Conservation (phyloP, 2,888 invertebrate genomes). For the Cheilosia urbana region DNA sequence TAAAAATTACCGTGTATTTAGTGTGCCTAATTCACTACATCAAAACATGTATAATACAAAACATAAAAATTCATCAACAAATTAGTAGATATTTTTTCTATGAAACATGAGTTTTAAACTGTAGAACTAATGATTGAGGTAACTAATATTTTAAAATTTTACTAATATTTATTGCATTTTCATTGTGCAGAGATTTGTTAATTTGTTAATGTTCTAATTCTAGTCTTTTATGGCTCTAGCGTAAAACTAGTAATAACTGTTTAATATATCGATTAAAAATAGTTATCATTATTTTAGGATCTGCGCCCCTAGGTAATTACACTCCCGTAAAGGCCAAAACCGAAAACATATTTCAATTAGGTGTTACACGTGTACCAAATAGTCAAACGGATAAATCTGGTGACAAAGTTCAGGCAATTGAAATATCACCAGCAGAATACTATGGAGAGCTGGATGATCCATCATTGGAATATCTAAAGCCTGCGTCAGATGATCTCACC, state of each 20-base stretch:
- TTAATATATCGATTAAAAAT: slow-evolving; percentile 18
- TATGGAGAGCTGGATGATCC: slow-evolving; percentile 41
- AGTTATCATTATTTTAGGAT: slow-evolving; percentile 79
- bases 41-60: slow-evolving; percentile 61
- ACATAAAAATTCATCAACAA: slow-evolving; percentile 63
- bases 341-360: slow-evolving; percentile 90
- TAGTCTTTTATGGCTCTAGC: not conserved
- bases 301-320: slow-evolving; percentile 91
- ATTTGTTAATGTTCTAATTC: not conserved
- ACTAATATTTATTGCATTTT: slow-evolving; percentile 62
- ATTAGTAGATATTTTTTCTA: slow-evolving; percentile 66
- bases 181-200: slow-evolving; percentile 55
- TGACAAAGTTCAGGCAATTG: slow-evolving; percentile 28
- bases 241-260: not conserved
- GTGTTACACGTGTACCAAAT: slow-evolving; percentile 88
- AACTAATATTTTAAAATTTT: slow-evolving; percentile 60
- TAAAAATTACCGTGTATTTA: slow-evolving; percentile 57
- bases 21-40: slow-evolving; percentile 64
- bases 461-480: slow-evolving; percentile 79
- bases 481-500: slow-evolving; percentile 82
- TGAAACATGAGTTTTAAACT: slow-evolving; percentile 59
- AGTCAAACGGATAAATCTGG: slow-evolving; percentile 40
- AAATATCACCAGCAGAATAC: slow-evolving; percentile 24
- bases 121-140: slow-evolving; percentile 69
- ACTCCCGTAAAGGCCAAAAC: slow-evolving; percentile 91